phyloP scores from a whole-genome alignment of 2,797 vertebrate genomes.

The Ceryle rudis region DNA sequence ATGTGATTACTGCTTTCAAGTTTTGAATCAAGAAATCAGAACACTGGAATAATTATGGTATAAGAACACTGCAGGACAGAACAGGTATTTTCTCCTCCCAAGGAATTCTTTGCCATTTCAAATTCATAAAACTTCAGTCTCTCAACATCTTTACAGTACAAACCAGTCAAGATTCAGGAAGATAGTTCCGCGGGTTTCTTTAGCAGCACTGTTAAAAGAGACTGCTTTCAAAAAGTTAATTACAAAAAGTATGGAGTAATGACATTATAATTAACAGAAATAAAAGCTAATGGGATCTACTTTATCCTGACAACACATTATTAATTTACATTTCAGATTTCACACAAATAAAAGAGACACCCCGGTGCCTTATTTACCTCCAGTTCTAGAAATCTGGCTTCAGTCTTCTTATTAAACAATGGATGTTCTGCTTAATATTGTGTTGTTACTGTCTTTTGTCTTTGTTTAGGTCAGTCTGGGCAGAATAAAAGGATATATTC shows the following conservation, averaged over 20 bases:
- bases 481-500: not conserved
- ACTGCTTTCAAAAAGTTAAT: not conserved
- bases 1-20: not conserved
- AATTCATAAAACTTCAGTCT: not conserved
- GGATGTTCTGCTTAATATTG: rapidly evolving
- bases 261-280: not conserved
- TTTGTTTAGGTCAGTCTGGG: not conserved
- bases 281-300: not conserved
- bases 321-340: not conserved
- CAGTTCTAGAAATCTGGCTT: not conserved
- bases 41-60: not conserved
- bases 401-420: not conserved
- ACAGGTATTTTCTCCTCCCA: not conserved
- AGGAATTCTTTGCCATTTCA: not conserved
- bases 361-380: not conserved
- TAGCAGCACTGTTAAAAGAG: not conserved
- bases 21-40: not conserved
- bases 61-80: not conserved
- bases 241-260: not conserved
- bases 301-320: not conserved
- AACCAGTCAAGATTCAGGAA: not conserved
- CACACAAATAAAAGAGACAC: not conserved
- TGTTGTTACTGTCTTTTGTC: not conserved
- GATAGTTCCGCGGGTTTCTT: not conserved
- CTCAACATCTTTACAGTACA: not conserved